Conservation (phyloP, 2,888 invertebrate species). For the Melinaea marsaeus region DNA sequence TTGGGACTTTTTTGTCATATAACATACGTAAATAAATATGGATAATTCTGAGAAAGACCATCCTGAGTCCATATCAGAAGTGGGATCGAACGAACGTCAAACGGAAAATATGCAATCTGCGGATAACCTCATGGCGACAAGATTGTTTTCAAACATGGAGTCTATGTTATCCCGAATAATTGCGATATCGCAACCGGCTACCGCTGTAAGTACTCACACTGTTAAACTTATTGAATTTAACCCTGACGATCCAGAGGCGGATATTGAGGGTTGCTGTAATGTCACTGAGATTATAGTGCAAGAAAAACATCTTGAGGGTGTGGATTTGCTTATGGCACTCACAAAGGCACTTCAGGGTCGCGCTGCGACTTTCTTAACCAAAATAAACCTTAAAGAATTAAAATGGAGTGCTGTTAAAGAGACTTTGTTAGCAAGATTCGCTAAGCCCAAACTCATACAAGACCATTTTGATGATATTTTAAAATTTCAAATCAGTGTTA, state of each 20-base stretch:
- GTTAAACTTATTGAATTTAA: conserved; percentile 1
- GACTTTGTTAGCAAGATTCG: not conserved
- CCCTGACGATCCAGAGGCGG: conserved; percentile 4
- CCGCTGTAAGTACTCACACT: not conserved
- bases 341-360: conserved; percentile 1
- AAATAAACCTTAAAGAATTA: too few relatives aligned
- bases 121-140: conserved; percentile 3
- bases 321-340: not conserved
- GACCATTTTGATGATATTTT: not conserved
- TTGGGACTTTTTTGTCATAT: too few relatives aligned
- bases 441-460: conserved; percentile 6
- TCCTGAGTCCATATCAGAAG: too few relatives aligned
- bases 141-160: not conserved
- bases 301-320: too few relatives aligned
- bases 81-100: not conserved
- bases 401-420: too few relatives aligned
- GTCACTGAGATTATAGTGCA: not conserved
- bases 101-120: not conserved
- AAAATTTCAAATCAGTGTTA: conserved; percentile 3
- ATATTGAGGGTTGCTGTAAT: not conserved
- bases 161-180: not conserved
- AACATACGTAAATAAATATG: too few relatives aligned
- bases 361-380: not conserved
- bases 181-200: not conserved
- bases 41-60: too few relatives aligned